A percentile compares a stretch with the other conserved stretches of the same genome.
phyloP scores from a whole-genome alignment of 2,888 invertebrate genomes.

The Tetragonula carbonaria region DNA sequence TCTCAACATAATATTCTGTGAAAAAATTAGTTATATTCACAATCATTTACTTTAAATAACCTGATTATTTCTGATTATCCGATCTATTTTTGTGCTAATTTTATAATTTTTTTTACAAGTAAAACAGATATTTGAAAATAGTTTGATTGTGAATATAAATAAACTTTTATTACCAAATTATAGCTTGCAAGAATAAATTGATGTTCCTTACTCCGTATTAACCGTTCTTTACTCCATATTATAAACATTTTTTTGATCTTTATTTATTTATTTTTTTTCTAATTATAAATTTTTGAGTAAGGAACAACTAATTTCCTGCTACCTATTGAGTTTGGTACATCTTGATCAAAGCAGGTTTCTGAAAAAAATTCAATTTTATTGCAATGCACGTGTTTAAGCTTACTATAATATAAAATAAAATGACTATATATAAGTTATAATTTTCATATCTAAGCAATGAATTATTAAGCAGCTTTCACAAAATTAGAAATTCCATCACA shows the following conservation, averaged over 20 bases:
- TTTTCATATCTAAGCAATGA: constrained; percentile 43
- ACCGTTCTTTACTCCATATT: neutral
- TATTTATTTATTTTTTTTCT: constrained; percentile 19
- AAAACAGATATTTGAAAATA: constrained; percentile 35
- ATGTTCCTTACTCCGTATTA: constrained; percentile 45
- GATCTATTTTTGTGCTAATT: constrained; percentile 19
- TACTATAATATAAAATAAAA: constrained; percentile 33
- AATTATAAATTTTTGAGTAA: constrained; percentile 22
- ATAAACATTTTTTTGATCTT: constrained; percentile 2
- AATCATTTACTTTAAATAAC: constrained; percentile 47
- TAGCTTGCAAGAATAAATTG: constrained; percentile 32
- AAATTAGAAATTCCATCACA: constrained; percentile 31
- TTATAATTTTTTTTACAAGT: constrained; percentile 15
- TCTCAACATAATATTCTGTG: constrained; percentile 52
- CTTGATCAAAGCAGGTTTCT: constrained; percentile 69
- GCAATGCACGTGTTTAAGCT: constrained; percentile 48
- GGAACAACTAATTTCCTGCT: constrained; percentile 49
- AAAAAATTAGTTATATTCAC: constrained; percentile 57
- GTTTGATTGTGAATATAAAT: constrained; percentile 57
- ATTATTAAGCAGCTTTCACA: constrained; percentile 36
- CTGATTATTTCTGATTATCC: neutral
- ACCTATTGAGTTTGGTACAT: constrained; percentile 50
- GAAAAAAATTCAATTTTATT: constrained; percentile 62
- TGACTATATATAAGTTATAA: constrained; percentile 33
- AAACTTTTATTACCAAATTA: constrained; percentile 37